A percentile compares a stretch with the other conserved stretches of the same genome.
phyloP scores from a whole-genome alignment of 2,888 invertebrate species.

The Orchesellides sinensis region DNA sequence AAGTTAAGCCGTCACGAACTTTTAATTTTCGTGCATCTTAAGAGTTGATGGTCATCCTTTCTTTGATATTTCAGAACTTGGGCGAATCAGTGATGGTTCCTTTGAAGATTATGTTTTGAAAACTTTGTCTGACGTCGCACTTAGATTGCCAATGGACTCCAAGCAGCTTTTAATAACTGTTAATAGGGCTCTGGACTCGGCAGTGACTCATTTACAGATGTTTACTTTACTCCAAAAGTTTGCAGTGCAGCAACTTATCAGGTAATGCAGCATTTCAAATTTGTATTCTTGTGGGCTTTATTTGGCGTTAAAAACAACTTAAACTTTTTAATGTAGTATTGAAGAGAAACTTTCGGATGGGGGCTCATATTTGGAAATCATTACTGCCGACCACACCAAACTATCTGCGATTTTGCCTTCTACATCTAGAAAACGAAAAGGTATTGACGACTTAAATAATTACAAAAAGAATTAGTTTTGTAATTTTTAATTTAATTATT shows the following conservation, averaged over 20 bases:
- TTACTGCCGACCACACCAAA: slow-evolving; percentile 81
- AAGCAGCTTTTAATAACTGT: slow-evolving; percentile 81
- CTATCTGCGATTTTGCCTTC: slow-evolving; percentile 77
- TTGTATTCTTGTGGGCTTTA: too few species aligned
- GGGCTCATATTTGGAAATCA: slow-evolving; percentile 78
- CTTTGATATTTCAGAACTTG: slow-evolving; percentile 57
- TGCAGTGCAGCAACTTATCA: slow-evolving; percentile 85
- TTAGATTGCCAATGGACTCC: slow-evolving; percentile 85
- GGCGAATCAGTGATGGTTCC: slow-evolving; percentile 76
- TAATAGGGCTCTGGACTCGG: slow-evolving; percentile 78
- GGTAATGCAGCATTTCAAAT: slow-evolving; percentile 76
- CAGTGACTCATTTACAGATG: slow-evolving; percentile 81
- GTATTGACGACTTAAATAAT: too few species aligned
- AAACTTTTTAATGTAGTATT: slow-evolving; percentile 76
- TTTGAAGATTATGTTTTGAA: slow-evolving; percentile 83
- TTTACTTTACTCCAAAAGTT: slow-evolving; percentile 87
- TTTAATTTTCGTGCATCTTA: too few species aligned
- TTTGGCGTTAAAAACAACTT: not conserved
- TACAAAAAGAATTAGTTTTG: not conserved
- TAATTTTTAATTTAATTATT: not conserved
- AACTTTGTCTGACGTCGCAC: slow-evolving; percentile 83
- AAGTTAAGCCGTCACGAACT: too few species aligned
- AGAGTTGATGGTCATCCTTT: too few species aligned
- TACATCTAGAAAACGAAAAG: slow-evolving; percentile 78
- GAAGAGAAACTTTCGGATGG: slow-evolving; percentile 79